These are phyloP conservation scores for Mercenaria mercenaria DNA, from an alignment of 1,140 invertebrate genomes.

Conservation along the genomic window DNA sequence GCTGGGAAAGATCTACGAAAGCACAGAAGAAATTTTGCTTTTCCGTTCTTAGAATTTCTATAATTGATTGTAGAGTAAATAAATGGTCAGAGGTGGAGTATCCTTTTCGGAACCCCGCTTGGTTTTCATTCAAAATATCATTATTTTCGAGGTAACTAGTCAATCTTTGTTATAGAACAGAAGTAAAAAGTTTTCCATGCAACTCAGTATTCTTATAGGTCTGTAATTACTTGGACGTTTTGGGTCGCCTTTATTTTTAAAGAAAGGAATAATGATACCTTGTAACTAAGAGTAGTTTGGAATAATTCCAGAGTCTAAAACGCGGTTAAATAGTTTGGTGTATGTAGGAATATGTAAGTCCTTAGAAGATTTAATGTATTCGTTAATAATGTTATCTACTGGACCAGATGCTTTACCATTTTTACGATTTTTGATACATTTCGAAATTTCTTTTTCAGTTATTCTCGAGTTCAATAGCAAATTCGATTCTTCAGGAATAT, in stretches of 20 bases:
- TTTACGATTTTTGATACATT: constrained; percentile 4
- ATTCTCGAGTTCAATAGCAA: not conserved
- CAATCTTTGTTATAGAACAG: not conserved
- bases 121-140: constrained; percentile 37
- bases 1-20: constrained; percentile 19
- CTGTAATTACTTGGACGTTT: not conserved
- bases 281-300: constrained; percentile 16
- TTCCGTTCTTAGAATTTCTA: not conserved
- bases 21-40: constrained; percentile 52
- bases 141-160: constrained; percentile 7
- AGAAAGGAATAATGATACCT: constrained; percentile 41
- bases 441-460: constrained; percentile 19
- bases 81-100: constrained; percentile 25
- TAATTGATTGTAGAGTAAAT: constrained; percentile 13
- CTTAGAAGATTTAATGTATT: constrained; percentile 25
- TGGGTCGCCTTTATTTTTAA: constrained; percentile 67
- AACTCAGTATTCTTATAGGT: constrained; percentile 61
- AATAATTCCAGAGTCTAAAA: constrained; percentile 15
- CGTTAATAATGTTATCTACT: constrained; percentile 29
- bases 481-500: not conserved
- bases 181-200: constrained; percentile 37
- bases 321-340: constrained; percentile 23
- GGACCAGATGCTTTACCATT: constrained; percentile 4
- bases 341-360: constrained; percentile 5
- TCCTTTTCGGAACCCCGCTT: constrained; percentile 22